Percentiles rank a stretch among this genome's conserved stretches.
Conservation (phyloP, 1,140 invertebrate genomes). For the Diploscapter pachys region DNA sequence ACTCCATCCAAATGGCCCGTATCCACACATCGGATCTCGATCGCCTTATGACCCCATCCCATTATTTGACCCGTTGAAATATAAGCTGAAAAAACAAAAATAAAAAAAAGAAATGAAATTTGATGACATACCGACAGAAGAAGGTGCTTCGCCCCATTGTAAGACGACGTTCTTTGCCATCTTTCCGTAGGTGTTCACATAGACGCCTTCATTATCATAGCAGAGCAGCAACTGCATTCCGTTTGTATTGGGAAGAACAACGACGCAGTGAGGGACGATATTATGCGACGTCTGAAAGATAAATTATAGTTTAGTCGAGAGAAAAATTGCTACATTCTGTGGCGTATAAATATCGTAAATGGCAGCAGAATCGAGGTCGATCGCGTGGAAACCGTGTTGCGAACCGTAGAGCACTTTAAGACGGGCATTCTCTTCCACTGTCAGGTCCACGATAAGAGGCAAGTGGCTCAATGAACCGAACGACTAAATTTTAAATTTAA, state of each 20-base stretch:
- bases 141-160: conserved; percentile 99
- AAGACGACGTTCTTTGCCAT: conserved; percentile 74
- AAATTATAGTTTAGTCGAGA: no score
- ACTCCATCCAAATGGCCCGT: conserved; percentile 97
- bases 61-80: conserved; percentile 88
- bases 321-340: conserved; percentile 25
- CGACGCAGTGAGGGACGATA: conserved; percentile 95
- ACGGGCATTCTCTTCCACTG: conserved; percentile 94
- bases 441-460: conserved; percentile 91
- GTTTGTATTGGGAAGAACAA: conserved; percentile 95
- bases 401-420: conserved; percentile 99
- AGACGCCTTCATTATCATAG: conserved; percentile 98
- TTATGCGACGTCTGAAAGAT: conserved; percentile 81
- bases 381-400: conserved; percentile 94
- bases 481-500: conserved; percentile 63
- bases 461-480: conserved; percentile 73
- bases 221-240: conserved; percentile 95
- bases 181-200: conserved; percentile 96
- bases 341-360: conserved; percentile 75
- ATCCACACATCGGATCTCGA: conserved; percentile 85
- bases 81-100: conserved; percentile 46
- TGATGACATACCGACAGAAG: conserved; percentile 64
- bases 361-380: conserved; percentile 97
- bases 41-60: conserved; percentile 99
- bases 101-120: background rate